phyloP scores from a whole-genome alignment of 2,113 vertebrate species.

The Syngnathus floridae region DNA sequence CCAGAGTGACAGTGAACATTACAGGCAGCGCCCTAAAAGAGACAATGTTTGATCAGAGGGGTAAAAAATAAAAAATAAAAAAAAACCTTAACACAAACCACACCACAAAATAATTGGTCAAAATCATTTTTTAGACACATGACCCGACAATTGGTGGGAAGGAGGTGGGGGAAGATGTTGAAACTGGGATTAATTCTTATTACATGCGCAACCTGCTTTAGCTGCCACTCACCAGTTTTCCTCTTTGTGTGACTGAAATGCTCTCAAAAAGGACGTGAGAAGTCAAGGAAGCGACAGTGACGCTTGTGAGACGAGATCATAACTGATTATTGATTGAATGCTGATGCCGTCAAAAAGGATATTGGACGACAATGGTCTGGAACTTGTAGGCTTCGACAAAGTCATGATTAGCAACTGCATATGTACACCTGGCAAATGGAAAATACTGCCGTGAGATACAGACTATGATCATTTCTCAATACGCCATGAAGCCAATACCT shows the following conservation, averaged over 20 bases:
- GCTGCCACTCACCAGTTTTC: slow-evolving; percentile 87
- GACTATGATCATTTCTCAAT: not conserved
- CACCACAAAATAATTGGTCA: too few species aligned
- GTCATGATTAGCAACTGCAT: slow-evolving; percentile 88
- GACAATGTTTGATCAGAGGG: not conserved
- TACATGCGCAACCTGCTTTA: not conserved
- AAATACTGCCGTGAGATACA: not conserved
- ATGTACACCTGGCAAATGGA: slow-evolving; percentile 86
- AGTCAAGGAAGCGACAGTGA: slow-evolving; percentile 63
- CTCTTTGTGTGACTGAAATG: slow-evolving; percentile 95
- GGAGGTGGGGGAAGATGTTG: not conserved
- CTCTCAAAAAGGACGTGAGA: slow-evolving; percentile 84
- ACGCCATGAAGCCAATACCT: not conserved
- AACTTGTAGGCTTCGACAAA: slow-evolving; percentile 96
- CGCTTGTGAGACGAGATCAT: not conserved
- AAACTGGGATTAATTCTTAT: not conserved
- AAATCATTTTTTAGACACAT: too few species aligned
- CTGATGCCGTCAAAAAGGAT: slow-evolving; percentile 74
- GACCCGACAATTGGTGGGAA: not conserved
- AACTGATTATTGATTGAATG: not conserved
- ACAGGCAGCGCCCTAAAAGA: slow-evolving; percentile 83
- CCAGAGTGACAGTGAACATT: slow-evolving; percentile 90
- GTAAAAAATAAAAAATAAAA: too few species aligned
- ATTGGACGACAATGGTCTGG: slow-evolving; percentile 96
- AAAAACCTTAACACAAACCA: too few species aligned